A percentile compares a stretch with the other conserved stretches of the same genome.
These are phyloP conservation scores for Actenoides lindsayi DNA, from an alignment of 2,113 vertebrate species.

Conservation along the genomic window DNA sequence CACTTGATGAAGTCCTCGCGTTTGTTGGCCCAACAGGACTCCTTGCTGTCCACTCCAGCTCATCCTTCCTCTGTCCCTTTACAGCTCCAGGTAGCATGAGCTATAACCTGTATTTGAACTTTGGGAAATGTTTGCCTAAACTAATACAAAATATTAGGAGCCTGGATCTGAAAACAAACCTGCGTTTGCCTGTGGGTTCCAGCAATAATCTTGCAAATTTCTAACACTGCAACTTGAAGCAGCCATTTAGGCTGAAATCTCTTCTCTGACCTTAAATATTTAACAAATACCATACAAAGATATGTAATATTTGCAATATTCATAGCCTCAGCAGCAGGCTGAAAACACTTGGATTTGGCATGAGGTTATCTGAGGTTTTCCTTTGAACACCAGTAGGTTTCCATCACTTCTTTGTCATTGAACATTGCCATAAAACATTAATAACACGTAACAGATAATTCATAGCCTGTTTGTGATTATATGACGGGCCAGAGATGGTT, in stretches of 20 bases:
- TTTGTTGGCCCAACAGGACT: background rate
- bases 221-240: background rate
- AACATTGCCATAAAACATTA: background rate
- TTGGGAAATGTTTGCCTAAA: background rate
- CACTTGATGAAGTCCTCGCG: background rate
- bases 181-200: background rate
- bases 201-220: background rate
- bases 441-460: background rate
- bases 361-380: constrained; percentile 10
- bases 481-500: background rate
- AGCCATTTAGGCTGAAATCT: constrained; percentile 4
- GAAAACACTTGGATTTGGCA: background rate
- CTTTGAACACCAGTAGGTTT: background rate
- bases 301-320: constrained; percentile 46
- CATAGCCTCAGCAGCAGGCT: background rate
- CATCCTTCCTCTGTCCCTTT: background rate
- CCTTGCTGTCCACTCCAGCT: background rate
- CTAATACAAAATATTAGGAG: background rate
- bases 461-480: background rate
- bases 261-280: constrained; percentile 36
- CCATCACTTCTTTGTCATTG: background rate
- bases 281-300: constrained; percentile 13
- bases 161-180: background rate
- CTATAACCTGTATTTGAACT: background rate
- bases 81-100: background rate